phyloP scores from a whole-genome alignment of 2,797 vertebrate species.

The Darevskia mixta region DNA sequence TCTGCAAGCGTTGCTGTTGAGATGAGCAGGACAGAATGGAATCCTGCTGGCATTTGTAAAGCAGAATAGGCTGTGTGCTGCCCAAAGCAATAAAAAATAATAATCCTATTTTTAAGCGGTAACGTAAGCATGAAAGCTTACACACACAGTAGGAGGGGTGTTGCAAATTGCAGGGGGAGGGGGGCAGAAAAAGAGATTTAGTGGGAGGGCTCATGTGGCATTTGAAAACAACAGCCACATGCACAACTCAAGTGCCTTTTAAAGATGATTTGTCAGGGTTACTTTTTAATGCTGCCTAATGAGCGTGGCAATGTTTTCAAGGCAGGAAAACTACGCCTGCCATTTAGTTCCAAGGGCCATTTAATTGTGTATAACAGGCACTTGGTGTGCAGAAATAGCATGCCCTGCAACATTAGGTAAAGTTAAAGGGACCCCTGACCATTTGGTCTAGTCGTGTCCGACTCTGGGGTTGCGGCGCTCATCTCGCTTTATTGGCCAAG shows the following conservation, averaged over 20 bases:
- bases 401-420: too few species aligned
- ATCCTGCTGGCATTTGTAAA: conserved; percentile 21
- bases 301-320: not conserved
- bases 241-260: not conserved
- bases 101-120: not conserved
- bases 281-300: not conserved
- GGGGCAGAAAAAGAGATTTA: not conserved
- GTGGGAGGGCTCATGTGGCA: not conserved
- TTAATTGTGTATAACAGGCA: not conserved
- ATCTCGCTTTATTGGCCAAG: too few species aligned
- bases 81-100: conserved; percentile 8
- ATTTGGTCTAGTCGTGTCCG: too few species aligned
- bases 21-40: conserved; percentile 16
- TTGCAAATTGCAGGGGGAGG: not conserved
- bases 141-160: not conserved
- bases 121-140: not conserved
- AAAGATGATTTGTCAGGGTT: not conserved
- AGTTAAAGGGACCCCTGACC: too few species aligned
- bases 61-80: not conserved
- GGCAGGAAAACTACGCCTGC: too few species aligned
- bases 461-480: too few species aligned
- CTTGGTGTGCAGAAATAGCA: not conserved
- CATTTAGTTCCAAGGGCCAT: not conserved
- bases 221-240: not conserved
- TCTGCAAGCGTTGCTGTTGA: not conserved